Evolutionary conservation across 2,888 invertebrate species (phyloP).

Genomic region (Apamea anceps): DNA sequence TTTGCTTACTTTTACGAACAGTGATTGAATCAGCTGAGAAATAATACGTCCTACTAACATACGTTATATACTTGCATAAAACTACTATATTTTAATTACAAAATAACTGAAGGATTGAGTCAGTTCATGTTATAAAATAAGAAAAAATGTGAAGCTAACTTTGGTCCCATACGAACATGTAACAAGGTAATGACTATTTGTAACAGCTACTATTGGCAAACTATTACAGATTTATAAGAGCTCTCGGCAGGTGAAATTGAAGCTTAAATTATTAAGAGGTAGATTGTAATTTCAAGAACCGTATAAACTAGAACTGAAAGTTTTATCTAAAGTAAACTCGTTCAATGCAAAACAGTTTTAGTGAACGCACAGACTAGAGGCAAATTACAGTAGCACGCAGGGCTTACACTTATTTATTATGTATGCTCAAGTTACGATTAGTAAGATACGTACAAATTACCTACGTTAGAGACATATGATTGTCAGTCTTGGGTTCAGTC

Average conservation of each 20-base stretch:
- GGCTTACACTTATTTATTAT: conserved; percentile 77
- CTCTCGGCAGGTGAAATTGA: conserved; percentile 75
- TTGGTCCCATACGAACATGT: conserved; percentile 80
- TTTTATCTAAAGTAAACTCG: conserved; percentile 75
- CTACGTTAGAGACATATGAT: conserved; percentile 86
- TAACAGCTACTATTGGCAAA: conserved; percentile 72
- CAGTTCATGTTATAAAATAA: conserved; percentile 72
- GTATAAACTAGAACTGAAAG: conserved; percentile 82
- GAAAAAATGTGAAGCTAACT: conserved; percentile 75
- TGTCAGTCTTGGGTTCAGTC: conserved; percentile 90
- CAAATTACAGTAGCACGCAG: conserved; percentile 82
- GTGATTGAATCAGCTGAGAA: conserved; percentile 55
- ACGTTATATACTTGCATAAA: conserved; percentile 54
- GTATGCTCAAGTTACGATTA: conserved; percentile 80
- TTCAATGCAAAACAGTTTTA: conserved; percentile 76
- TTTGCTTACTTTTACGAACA: conserved; percentile 47
- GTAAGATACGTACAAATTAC: conserved; percentile 81
- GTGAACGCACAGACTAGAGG: conserved; percentile 79
- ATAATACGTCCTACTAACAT: conserved; percentile 51
- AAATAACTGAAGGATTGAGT: conserved; percentile 69
- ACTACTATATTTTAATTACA: conserved; percentile 61
- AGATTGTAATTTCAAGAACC: conserved; percentile 89
- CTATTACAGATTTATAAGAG: conserved; percentile 66
- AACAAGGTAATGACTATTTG: conserved; percentile 68
- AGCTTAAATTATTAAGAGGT: conserved; percentile 88